Percentiles rank a stretch among this genome's conserved stretches.
These are phyloP conservation scores for Zeuzera pyrina DNA, from an alignment of 2,888 invertebrate genomes.

Conservation along the genomic window DNA sequence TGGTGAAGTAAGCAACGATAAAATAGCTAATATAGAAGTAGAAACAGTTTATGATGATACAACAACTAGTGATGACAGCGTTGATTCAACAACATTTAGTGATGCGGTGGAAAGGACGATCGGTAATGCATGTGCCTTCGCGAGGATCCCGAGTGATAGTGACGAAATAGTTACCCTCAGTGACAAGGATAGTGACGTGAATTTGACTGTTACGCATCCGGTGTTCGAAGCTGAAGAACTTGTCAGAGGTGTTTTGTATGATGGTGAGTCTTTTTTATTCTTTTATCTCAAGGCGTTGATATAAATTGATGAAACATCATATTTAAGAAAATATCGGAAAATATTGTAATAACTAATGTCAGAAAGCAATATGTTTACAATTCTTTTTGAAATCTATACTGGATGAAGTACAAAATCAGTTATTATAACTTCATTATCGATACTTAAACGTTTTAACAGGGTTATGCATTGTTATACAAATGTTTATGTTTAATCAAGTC, in stretches of 20 bases:
- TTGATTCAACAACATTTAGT: conserved; percentile 31
- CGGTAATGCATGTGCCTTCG: conserved; percentile 56
- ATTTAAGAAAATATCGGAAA: too few relatives aligned
- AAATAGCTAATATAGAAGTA: conserved; percentile 20
- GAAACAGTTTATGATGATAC: conserved; percentile 35
- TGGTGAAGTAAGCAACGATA: conserved; percentile 22
- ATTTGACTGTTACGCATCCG: conserved; percentile 63
- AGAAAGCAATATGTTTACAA: too few relatives aligned
- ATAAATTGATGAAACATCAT: too few relatives aligned
- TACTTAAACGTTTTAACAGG: too few relatives aligned
- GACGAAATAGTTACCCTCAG: conserved; percentile 51
- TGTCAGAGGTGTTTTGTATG: conserved; percentile 68
- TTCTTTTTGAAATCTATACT: too few relatives aligned
- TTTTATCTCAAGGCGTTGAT: too few relatives aligned
- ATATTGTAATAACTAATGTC: too few relatives aligned
- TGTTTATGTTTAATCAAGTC: too few relatives aligned
- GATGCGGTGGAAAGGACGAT: conserved; percentile 28
- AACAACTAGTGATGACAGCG: conserved; percentile 31
- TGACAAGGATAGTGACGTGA: conserved; percentile 56
- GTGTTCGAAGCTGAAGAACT: conserved; percentile 66
- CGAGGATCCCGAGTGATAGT: conserved; percentile 56
- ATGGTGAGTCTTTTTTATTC: too few relatives aligned
- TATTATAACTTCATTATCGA: too few relatives aligned
- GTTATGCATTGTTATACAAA: too few relatives aligned
- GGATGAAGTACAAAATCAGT: too few relatives aligned